A percentile compares a stretch with the other conserved stretches of the same genome.
Conservation (phyloP, 2,888 invertebrate species). For the Melanostoma mellinum region DNA sequence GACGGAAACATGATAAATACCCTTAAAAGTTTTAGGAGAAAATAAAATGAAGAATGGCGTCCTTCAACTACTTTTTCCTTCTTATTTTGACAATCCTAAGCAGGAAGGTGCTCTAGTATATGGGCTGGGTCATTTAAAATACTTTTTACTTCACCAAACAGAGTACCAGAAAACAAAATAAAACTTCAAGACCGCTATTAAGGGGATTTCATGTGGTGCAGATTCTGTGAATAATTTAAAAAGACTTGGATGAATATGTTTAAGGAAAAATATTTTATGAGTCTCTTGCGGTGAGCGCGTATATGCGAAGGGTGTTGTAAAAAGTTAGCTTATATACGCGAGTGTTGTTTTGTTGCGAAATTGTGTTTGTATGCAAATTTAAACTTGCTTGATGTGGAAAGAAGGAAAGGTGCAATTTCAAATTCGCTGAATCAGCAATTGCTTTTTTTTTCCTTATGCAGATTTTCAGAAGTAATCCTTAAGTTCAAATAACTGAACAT, state of each 20-base stretch:
- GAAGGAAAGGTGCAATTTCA: too few species aligned
- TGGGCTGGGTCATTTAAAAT: constrained; percentile 22
- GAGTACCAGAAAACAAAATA: not conserved
- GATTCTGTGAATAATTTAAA: constrained; percentile 36
- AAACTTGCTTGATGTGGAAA: too few species aligned
- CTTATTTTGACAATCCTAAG: constrained; percentile 21
- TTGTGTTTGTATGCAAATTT: constrained; percentile 27
- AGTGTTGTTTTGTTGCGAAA: constrained; percentile 21
- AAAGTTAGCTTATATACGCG: not conserved
- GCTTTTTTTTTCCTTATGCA: constrained; percentile 15
- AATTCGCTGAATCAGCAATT: too few species aligned
- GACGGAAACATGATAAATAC: not conserved
- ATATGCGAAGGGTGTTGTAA: constrained; percentile 1
- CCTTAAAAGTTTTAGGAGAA: constrained; percentile 15
- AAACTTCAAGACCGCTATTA: not conserved
- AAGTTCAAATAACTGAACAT: too few species aligned
- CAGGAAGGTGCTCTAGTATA: constrained; percentile 11
- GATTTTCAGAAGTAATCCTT: not conserved
- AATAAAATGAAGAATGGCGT: constrained; percentile 26
- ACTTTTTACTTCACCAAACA: constrained; percentile 1
- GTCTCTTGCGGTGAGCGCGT: constrained; percentile 5
- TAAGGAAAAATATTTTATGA: constrained; percentile 30
- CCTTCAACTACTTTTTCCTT: not conserved
- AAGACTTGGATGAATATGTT: constrained; percentile 31
- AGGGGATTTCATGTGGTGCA: constrained; percentile 10